Evolutionary conservation across 2,797 vertebrate genomes (phyloP), one percentile per base, ranked within the genome.

Genomic region (Mormyrops boulengeri): DNA sequence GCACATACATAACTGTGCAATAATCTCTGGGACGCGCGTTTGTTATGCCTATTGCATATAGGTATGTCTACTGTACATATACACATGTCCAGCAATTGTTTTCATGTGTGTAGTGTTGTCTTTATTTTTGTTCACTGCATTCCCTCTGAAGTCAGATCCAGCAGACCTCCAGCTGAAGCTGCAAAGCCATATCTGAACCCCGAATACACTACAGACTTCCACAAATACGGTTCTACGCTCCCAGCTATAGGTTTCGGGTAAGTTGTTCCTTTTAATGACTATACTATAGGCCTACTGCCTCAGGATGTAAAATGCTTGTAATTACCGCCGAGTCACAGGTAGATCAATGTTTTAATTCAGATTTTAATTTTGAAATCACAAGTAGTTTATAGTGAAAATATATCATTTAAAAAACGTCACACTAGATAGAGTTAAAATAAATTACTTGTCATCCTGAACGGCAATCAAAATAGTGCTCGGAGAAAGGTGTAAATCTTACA

Each of bases 161-260:
- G 22, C 49, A 66, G 77, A 50, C 38, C 30, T 55, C 47, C 49
- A n/a, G 47, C n/a, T 41, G 14, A 49, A 30, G 92, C 87, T 3
- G 19, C 84, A 84, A 92, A 91, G 57, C 88, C 91, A n/a, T 92
- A 90, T 88, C 89, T 89, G n/a, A 88, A 82, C 38, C 92, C 93
- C 1, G 93, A 94, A 91, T 92, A 93, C 89, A 93, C 92, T n/a
- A 66, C 88, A 5, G 62, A 88, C 53, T 93, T 94, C 80, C 41
- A 93, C 90, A 94, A 93, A 88, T 30, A 52, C 14, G 90, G 88
- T 88, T 91, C 93, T 73, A 88, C 91, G n/a, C 53, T 89, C 9
- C 60, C 73, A 60, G 77, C 77, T 82, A 38, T 80, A 82, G 90
- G 12, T 57, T 91, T 88, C 90, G 86, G 90, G 92, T 92, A 91